phyloP scores from a whole-genome alignment of 1,140 invertebrate genomes.

The Eufriesea mexicana region DNA sequence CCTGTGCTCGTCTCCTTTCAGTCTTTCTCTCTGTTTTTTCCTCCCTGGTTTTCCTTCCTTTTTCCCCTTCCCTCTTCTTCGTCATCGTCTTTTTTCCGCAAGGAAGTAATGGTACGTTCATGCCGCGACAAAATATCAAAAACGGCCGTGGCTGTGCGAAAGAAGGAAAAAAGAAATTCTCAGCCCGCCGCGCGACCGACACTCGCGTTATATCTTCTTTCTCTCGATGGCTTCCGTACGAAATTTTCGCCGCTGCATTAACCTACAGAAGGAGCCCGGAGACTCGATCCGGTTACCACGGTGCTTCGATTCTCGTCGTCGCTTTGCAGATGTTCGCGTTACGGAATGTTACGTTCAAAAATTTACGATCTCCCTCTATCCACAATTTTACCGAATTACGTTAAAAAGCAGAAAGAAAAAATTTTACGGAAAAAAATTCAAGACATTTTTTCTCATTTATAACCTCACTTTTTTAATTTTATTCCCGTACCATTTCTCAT shows the following conservation, averaged over 20 bases:
- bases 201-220: no score
- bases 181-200: not conserved
- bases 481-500: fast-evolving
- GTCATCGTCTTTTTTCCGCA: not conserved
- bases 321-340: not conserved
- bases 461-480: no score
- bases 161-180: not conserved
- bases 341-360: not conserved
- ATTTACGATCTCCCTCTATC: no score
- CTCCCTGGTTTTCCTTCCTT: no score
- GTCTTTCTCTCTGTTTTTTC: not conserved
- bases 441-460: not conserved
- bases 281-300: not conserved
- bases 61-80: not conserved
- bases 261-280: not conserved
- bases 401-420: not conserved
- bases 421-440: not conserved
- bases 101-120: conserved; percentile 11
- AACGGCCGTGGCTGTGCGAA: not conserved
- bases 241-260: not conserved
- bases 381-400: not conserved
- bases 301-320: not conserved
- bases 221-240: not conserved
- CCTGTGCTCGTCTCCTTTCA: conserved; percentile 4
- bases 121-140: conserved; percentile 15